A percentile compares a stretch with the other conserved stretches of the same genome.
These are phyloP conservation scores for Semicossyphus pulcher DNA, from an alignment of 2,113 vertebrate genomes.

Conservation along the genomic window DNA sequence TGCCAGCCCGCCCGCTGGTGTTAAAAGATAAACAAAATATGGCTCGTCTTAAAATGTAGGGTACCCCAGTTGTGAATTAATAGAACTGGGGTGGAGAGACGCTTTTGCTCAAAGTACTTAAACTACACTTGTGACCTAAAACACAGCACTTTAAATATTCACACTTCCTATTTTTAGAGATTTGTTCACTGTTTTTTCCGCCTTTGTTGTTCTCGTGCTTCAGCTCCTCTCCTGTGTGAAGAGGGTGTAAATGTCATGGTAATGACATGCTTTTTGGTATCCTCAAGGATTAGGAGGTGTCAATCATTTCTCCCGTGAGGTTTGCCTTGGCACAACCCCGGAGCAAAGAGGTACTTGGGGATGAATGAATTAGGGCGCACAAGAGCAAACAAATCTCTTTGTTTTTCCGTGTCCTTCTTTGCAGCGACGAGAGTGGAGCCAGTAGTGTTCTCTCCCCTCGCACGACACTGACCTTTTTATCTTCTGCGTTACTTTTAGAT, in stretches of 20 bases:
- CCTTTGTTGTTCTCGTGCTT: slow-evolving; percentile 57
- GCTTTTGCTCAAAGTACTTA: slow-evolving; percentile 22
- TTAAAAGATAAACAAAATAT: slow-evolving; percentile 69
- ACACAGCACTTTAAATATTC: slow-evolving; percentile 56
- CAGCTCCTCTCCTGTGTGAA: slow-evolving; percentile 53
- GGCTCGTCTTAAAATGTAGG: slow-evolving; percentile 59
- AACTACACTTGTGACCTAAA: slow-evolving; percentile 55
- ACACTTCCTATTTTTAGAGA: slow-evolving; percentile 45
- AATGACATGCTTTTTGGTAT: slow-evolving; percentile 70
- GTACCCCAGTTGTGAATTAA: slow-evolving; percentile 64
- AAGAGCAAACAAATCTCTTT: slow-evolving; percentile 26
- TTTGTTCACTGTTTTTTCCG: slow-evolving; percentile 22
- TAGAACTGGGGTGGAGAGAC: slow-evolving; percentile 13
- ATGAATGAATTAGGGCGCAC: slow-evolving; percentile 66
- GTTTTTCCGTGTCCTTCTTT: slow-evolving; percentile 16
- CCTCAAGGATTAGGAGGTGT: slow-evolving; percentile 65
- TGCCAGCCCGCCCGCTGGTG: slow-evolving; percentile 57
- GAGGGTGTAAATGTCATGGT: slow-evolving; percentile 71
- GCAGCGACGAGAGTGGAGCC: background rate
- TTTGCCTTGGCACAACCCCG: slow-evolving; percentile 53
- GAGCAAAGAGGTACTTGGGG: slow-evolving; percentile 47
- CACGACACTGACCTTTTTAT: slow-evolving; percentile 33
- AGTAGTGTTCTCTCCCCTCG: background rate
- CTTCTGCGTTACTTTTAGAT: slow-evolving; percentile 16
- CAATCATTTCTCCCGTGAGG: slow-evolving; percentile 67